These are phyloP conservation scores for Nomada fabriciana DNA, from an alignment of 2,888 invertebrate species.

Conservation along the genomic window DNA sequence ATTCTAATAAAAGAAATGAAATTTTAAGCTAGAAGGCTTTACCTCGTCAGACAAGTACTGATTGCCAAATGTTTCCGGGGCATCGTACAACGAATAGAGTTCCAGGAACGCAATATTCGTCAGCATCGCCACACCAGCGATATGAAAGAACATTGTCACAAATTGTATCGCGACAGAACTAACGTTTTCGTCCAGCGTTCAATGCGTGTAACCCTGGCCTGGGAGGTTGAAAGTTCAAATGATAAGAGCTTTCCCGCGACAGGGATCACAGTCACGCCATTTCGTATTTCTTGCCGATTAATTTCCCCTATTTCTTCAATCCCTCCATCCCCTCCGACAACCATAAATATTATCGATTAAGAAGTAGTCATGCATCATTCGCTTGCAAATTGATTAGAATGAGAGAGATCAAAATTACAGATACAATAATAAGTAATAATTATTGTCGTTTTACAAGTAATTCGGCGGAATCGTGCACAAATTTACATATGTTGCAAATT, in stretches of 20 bases:
- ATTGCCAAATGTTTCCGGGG: neutral
- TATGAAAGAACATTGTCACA: constrained; percentile 57
- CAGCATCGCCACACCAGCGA: constrained; percentile 47
- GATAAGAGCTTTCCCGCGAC: constrained; percentile 55
- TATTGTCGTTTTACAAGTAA: too few species aligned
- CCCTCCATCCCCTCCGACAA: neutral
- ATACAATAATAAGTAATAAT: too few species aligned
- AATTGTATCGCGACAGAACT: constrained; percentile 15
- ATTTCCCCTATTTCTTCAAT: neutral
- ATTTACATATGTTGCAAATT: too few species aligned
- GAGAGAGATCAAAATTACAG: too few species aligned
- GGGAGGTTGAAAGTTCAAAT: constrained; percentile 52
- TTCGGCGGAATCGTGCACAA: too few species aligned
- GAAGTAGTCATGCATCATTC: neutral
- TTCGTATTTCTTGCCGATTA: constrained; percentile 12
- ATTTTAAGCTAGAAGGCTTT: constrained; percentile 19
- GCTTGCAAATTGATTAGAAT: neutral
- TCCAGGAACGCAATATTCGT: constrained; percentile 61
- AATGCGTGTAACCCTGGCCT: constrained; percentile 21
- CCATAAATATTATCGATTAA: neutral
- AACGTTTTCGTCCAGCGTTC: constrained; percentile 2
- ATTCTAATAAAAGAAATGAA: neutral
- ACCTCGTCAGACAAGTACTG: constrained; percentile 48
- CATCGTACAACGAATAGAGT: constrained; percentile 41
- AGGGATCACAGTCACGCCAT: constrained; percentile 18